These are phyloP conservation scores for Rachycentron canadum DNA, from an alignment of 2,797 vertebrate genomes.

Conservation along the genomic window DNA sequence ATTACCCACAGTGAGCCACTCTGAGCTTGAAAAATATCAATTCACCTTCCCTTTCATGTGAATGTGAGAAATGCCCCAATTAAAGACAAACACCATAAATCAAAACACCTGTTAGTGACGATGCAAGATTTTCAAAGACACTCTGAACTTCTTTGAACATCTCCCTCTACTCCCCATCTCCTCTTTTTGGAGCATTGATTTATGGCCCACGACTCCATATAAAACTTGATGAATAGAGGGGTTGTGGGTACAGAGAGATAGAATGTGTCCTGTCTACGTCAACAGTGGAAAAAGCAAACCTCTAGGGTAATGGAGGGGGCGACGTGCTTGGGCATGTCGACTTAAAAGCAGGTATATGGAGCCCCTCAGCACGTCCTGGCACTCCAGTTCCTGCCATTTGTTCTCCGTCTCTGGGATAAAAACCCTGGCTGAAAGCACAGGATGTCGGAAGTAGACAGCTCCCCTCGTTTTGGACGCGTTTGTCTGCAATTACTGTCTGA, in stretches of 20 bases:
- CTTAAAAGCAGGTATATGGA: slow-evolving; percentile 78
- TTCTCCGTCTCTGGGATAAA: slow-evolving; percentile 73
- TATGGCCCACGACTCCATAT: slow-evolving; percentile 75
- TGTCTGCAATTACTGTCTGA: slow-evolving; percentile 73
- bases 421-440: slow-evolving; percentile 73
- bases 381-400: slow-evolving; percentile 79
- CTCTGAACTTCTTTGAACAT: slow-evolving; percentile 70
- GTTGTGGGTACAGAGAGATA: slow-evolving; percentile 47
- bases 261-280: slow-evolving; percentile 63
- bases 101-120: slow-evolving; percentile 75
- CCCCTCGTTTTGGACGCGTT: slow-evolving; percentile 59
- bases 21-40: slow-evolving; percentile 51
- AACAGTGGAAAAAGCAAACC: slow-evolving; percentile 60
- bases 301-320: slow-evolving; percentile 57
- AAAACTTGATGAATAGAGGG: slow-evolving; percentile 76
- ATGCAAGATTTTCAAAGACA: slow-evolving; percentile 69
- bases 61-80: slow-evolving; percentile 54
- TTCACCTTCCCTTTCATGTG: slow-evolving; percentile 57
- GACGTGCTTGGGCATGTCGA: slow-evolving; percentile 76
- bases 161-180: slow-evolving; percentile 42
- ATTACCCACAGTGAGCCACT: slow-evolving; percentile 25
- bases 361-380: slow-evolving; percentile 75
- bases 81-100: slow-evolving; percentile 60
- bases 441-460: slow-evolving; percentile 74
- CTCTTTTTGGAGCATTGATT: slow-evolving; percentile 73